Base-by-base conservation (phyloP, 1,140 invertebrate species). In the Pararge aegeria region DNA sequence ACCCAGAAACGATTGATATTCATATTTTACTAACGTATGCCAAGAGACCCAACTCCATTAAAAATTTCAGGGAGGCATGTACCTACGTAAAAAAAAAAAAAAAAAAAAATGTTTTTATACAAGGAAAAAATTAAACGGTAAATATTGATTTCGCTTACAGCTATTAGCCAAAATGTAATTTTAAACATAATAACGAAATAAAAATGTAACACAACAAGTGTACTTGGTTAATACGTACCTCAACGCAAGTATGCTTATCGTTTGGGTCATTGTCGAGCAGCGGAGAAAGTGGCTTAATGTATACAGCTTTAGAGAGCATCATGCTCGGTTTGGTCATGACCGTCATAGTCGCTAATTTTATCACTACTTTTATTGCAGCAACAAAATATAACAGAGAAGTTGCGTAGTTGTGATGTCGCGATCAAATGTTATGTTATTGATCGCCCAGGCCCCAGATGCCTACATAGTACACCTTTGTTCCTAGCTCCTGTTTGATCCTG, bases 301-400 rank as follows among this genome's bases (percentile, higher is more conserved):
- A 57, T 5, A 57, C 49, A 4, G 62, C 46, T 50, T 79, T 82
- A 50, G 77, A 71, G 1, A 65, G 56, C 10, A 69, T 61, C 12
- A 61, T 40, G 20, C 60, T 72, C 6, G 68, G 71, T 52, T 78
- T 81, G 18, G 75, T 73, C 59, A 80, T 61, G 38, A 82, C 58
- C 24, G 78, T 82, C 81, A 84, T 84, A 20, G 20, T 68, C 58
- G 40, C 20, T 58, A 21, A 30, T 51, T 54, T 55, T 30, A 24
- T 38, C 9, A 16, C 19, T 37, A 21, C 19, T 62, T 38, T 10
- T 29, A 20, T 20, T 27, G n/a, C 38, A 10, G 38, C n/a, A 27
- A 12, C n/a, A 40, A 54, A 27, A 3, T 29, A n/a, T 0, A 29
- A 27, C 19, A 49, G 46, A 5, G 37, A 40, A 18, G 10, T 10